Base-by-base conservation (phyloP, 2,888 invertebrate species). In the Callimorpha dominula region DNA sequence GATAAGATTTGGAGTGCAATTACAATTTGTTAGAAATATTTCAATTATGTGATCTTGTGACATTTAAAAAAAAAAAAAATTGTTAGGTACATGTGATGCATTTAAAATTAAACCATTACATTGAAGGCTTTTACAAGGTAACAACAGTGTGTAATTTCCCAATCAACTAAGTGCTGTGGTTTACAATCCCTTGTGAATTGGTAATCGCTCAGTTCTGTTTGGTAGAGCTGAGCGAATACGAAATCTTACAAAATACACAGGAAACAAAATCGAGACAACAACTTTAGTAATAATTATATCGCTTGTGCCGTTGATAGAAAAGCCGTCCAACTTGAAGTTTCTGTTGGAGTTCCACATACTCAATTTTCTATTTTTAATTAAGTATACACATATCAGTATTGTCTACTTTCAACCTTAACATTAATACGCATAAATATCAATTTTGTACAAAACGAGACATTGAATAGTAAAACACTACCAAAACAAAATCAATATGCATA, bases 331-430 rank as follows among this genome's bases (percentile, higher is more conserved):
- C 54, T n/a, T 20, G 2, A 54, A 4, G 12, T 31, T 31, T 31
- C 31, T 49, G 4, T 31, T 49, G 31, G 54, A 73, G 64, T 69
- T 65, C 73, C 60, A 72, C 65, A 62, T 73, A 57, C 50, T 54
- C 50, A 52, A 62, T 52, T 12, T 64, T 75, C 20, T 60, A 20
- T 20, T 76, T 75, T 72, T 77, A 81, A 72, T 77, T 60, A 60
- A 60, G 31, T 57, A 60, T 60, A 60, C 31, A 77, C 74, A 78
- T 52, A 81, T 80, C 78, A 80, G 81, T 87, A 87, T 87, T 87
- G 88, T 87, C 87, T 85, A 82, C 80, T 78, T 81, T 77, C 78
- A 78, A 78, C 80, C 77, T 81, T 80, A 76, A 79, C 78, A 81
- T 75, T 75, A 65, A 74, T 76, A 66, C 72, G 65, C 71, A 75